These are phyloP conservation scores for Synanthedon formicaeformis DNA, from an alignment of 2,888 invertebrate genomes.

Conservation along the genomic window DNA sequence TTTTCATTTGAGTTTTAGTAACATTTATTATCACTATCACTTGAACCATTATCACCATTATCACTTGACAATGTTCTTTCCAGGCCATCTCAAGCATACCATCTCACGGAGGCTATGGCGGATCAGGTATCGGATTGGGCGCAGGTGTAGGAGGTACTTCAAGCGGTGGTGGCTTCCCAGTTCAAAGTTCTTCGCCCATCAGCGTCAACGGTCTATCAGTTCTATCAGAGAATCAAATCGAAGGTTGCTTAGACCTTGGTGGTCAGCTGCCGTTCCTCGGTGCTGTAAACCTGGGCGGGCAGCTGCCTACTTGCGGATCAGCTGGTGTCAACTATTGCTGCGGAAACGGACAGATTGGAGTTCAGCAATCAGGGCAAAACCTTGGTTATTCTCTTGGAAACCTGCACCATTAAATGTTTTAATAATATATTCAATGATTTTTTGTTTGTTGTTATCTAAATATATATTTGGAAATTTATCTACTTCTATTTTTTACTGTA, in stretches of 20 bases:
- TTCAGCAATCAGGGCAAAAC: background rate
- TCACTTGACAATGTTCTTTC: background rate
- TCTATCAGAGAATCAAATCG: slow-evolving; percentile 24
- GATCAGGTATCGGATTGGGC: background rate
- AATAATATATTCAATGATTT: background rate
- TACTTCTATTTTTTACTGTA: background rate
- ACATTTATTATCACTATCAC: too few relatives aligned
- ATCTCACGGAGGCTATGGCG: background rate
- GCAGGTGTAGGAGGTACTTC: background rate
- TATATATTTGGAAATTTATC: too few relatives aligned
- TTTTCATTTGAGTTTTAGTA: too few relatives aligned
- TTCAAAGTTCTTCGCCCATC: slow-evolving; percentile 21
- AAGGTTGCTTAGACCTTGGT: slow-evolving; percentile 21
- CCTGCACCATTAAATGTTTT: background rate
- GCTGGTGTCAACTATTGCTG: slow-evolving; percentile 21
- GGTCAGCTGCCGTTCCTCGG: slow-evolving; percentile 35
- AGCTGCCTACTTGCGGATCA: slow-evolving; percentile 20
- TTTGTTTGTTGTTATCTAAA: background rate
- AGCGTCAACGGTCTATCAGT: slow-evolving; percentile 25
- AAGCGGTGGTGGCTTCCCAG: background rate
- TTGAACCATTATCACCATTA: background rate
- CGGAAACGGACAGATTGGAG: slow-evolving; percentile 18
- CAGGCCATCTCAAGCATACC: background rate
- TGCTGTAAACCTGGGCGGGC: slow-evolving; percentile 24
- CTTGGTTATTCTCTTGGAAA: background rate